Conservation (phyloP, 2,113 vertebrate species). For the Mobula birostris region DNA sequence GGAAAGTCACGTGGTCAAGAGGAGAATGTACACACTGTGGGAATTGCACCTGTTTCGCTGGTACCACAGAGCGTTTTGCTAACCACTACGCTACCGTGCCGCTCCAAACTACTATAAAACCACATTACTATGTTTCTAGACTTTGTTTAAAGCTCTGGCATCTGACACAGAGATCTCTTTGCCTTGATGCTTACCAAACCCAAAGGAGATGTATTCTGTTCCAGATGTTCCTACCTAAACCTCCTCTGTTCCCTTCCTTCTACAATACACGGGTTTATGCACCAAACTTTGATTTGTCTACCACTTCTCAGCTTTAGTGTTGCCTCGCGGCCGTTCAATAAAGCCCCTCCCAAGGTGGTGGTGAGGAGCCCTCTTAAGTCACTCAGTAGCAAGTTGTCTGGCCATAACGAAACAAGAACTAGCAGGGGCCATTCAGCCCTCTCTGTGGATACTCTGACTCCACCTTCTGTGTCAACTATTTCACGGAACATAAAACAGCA, state of each 20-base stretch:
- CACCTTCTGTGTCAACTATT: neutral
- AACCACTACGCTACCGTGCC: too few relatives aligned
- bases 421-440: neutral
- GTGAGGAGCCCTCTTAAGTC: too few relatives aligned
- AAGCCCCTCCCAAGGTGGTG: too few relatives aligned
- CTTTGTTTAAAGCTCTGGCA: neutral
- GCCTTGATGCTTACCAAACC: neutral
- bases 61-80: too few relatives aligned
- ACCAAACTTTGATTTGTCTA: neutral
- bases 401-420: too few relatives aligned
- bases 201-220: neutral
- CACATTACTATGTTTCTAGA: neutral
- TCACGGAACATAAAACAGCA: too few relatives aligned
- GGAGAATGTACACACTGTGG: too few relatives aligned
- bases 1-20: too few relatives aligned
- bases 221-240: neutral
- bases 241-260: neutral
- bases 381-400: too few relatives aligned
- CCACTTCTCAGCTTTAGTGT: too few relatives aligned
- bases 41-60: too few relatives aligned
- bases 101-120: neutral
- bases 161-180: neutral
- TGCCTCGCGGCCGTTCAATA: too few relatives aligned
- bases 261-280: neutral
- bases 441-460: neutral